Evolutionary conservation across 2,888 invertebrate genomes (phyloP).

Genomic region (Orchestes rusci): DNA sequence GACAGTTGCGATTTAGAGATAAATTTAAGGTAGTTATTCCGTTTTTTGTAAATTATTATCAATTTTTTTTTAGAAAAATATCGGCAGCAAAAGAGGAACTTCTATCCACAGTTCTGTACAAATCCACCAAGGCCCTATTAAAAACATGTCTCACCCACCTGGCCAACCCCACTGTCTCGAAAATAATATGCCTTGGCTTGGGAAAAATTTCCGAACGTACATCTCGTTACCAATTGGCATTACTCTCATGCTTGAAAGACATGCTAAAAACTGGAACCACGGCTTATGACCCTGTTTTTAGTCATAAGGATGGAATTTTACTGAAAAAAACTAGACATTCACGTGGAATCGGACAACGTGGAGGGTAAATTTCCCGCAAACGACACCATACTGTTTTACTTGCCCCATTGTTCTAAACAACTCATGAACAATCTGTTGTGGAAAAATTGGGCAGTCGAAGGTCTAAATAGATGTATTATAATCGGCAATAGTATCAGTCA

Average conservation of each 20-base stretch:
- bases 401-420: constrained; percentile 85
- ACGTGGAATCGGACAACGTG: constrained; percentile 60
- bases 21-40: constrained; percentile 14
- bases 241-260: constrained; percentile 61
- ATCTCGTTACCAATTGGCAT: constrained; percentile 71
- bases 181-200: constrained; percentile 77
- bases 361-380: constrained; percentile 60
- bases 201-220: constrained; percentile 61
- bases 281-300: constrained; percentile 77
- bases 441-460: constrained; percentile 72
- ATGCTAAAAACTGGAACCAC: constrained; percentile 51
- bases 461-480: constrained; percentile 61
- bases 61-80: constrained; percentile 24
- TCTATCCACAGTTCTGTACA: constrained; percentile 39
- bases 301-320: constrained; percentile 56
- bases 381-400: constrained; percentile 60
- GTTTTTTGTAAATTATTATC: neutral
- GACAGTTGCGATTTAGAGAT: constrained; percentile 2
- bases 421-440: constrained; percentile 83
- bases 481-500: constrained; percentile 75
- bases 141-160: constrained; percentile 40
- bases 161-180: constrained; percentile 41
- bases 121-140: constrained; percentile 40
- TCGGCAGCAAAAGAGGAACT: constrained; percentile 26
- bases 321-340: constrained; percentile 52